phyloP scores from a whole-genome alignment of 2,113 vertebrate species.

The Nibea albiflora region DNA sequence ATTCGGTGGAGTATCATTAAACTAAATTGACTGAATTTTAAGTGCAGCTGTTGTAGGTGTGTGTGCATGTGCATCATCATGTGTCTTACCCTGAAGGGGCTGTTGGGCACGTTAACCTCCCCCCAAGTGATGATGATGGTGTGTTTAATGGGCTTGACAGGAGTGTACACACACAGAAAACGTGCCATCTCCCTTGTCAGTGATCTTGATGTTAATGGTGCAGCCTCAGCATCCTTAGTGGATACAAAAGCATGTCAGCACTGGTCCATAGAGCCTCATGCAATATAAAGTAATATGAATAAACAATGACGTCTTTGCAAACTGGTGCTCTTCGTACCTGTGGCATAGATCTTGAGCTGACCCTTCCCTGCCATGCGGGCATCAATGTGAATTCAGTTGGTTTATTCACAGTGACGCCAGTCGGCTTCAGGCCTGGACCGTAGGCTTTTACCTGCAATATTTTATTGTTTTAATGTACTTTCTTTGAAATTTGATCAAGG shows the following conservation, averaged over 20 bases:
- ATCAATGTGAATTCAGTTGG: conserved; percentile 93
- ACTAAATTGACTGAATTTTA: conserved; percentile 44
- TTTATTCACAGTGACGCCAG: conserved; percentile 90
- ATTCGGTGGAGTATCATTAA: conserved; percentile 50
- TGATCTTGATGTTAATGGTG: conserved; percentile 92
- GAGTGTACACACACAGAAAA: conserved; percentile 92
- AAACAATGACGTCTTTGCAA: conserved; percentile 13
- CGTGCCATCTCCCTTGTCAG: conserved; percentile 90
- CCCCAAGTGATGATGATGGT: conserved; percentile 96
- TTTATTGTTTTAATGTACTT: background rate
- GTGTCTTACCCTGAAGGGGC: conserved; percentile 91
- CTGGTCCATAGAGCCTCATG: conserved; percentile 23
- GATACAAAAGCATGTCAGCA: conserved; percentile 48
- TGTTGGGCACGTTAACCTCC: conserved; percentile 91
- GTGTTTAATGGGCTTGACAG: conserved; percentile 94
- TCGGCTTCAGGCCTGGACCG: conserved; percentile 91
- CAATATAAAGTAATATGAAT: conserved; percentile 57
- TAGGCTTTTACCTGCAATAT: conserved; percentile 90
- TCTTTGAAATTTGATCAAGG: background rate
- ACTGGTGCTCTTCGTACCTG: conserved; percentile 83
- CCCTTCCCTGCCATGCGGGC: conserved; percentile 90
- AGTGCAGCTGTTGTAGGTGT: background rate
- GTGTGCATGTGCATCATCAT: background rate
- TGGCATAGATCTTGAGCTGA: conserved; percentile 92
- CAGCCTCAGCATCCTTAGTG: conserved; percentile 91